Evolutionary conservation across 2,797 vertebrate species (phyloP).

Genomic region (Smutsia gigantea): DNA sequence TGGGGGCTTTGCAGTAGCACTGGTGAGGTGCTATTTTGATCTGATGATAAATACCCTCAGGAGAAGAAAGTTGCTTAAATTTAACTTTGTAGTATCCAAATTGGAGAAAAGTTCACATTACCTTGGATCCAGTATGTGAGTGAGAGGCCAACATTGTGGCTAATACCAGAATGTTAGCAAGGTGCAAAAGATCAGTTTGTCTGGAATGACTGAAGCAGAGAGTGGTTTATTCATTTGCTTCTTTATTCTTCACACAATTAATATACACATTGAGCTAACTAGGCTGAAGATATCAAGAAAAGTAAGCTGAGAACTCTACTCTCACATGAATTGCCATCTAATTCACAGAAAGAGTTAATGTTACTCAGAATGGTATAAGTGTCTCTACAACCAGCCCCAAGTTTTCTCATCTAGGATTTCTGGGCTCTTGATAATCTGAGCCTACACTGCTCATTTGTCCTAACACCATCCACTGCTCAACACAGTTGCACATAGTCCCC

Average conservation of each 20-base stretch:
- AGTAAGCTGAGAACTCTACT: neutral
- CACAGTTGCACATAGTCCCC: neutral
- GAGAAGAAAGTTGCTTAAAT: constrained; percentile 59
- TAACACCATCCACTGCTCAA: neutral
- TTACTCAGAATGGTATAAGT: neutral
- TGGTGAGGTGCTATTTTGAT: neutral
- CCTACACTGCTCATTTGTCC: neutral
- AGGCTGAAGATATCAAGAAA: neutral
- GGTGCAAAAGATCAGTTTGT: neutral
- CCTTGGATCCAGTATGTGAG: neutral
- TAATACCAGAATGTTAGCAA: neutral
- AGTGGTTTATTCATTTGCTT: constrained; percentile 26
- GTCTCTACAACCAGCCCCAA: neutral
- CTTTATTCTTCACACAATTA: constrained; percentile 38
- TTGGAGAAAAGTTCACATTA: constrained; percentile 31
- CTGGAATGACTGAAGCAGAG: neutral
- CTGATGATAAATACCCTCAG: neutral
- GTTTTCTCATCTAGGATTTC: neutral
- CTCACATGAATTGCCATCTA: neutral
- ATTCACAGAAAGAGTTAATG: neutral
- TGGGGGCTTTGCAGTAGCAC: neutral
- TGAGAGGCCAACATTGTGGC: neutral
- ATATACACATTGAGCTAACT: neutral
- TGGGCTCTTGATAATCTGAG: neutral
- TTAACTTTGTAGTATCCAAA: neutral